These are phyloP conservation scores for Dicyrtomina minuta DNA, from an alignment of 2,888 invertebrate genomes.

Conservation along the genomic window DNA sequence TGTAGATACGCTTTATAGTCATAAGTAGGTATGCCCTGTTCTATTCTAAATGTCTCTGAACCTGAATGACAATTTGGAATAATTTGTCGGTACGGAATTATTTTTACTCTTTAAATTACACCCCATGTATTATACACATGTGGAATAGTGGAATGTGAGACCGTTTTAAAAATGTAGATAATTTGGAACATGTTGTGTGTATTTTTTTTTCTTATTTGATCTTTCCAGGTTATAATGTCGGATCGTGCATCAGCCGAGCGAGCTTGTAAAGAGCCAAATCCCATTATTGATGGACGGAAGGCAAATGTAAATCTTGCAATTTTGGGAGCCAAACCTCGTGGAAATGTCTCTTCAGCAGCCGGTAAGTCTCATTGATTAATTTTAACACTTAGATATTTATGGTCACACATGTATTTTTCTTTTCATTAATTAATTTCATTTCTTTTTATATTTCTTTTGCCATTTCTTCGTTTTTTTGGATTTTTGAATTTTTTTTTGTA, in stretches of 20 bases:
- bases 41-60: too few relatives aligned
- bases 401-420: background rate
- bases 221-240: conserved; percentile 96
- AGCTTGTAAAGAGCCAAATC: conserved; percentile 97
- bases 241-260: conserved; percentile 90
- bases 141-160: too few relatives aligned
- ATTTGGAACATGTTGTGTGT: too few relatives aligned
- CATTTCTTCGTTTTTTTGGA: background rate
- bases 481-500: too few relatives aligned
- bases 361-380: conserved; percentile 43
- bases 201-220: too few relatives aligned
- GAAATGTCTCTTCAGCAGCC: conserved; percentile 63
- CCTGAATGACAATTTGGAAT: too few relatives aligned
- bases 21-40: too few relatives aligned
- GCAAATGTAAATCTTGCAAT: conserved; percentile 98
- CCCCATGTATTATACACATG: too few relatives aligned
- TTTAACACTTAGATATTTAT: conserved; percentile 31
- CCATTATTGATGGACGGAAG: conserved; percentile 96
- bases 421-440: background rate
- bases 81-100: too few relatives aligned
- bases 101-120: too few relatives aligned
- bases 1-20: too few relatives aligned
- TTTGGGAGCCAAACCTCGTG: conserved; percentile 92
- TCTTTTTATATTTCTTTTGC: background rate
- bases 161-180: too few relatives aligned